phyloP scores from a whole-genome alignment of 2,113 vertebrate species.

The Megaceryle maxima region DNA sequence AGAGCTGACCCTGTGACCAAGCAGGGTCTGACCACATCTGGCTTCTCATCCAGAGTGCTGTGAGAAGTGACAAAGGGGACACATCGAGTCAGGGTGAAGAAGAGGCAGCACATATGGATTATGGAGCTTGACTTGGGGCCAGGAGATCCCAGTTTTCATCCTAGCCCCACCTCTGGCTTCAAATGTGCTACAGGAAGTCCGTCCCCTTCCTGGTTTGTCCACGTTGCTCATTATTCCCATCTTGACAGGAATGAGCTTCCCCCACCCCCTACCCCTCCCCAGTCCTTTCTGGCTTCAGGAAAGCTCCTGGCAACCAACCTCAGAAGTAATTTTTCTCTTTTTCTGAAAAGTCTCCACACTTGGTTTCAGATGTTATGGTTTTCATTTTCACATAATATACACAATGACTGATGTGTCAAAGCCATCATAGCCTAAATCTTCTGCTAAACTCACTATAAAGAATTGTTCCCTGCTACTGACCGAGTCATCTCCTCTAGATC shows the following conservation, averaged over 20 bases:
- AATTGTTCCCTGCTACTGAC: slow-evolving; percentile 39
- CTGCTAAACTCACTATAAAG: slow-evolving; percentile 11
- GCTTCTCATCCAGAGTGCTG: neutral
- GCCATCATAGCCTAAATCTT: neutral
- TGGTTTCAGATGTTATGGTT: slow-evolving; percentile 33
- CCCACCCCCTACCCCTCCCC: neutral
- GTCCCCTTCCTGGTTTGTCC: neutral
- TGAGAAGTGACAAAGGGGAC: neutral
- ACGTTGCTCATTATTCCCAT: neutral
- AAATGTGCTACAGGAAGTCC: neutral
- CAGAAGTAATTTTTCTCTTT: neutral
- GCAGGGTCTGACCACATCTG: fast-evolving
- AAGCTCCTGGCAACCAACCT: neutral
- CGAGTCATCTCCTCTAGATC: slow-evolving; percentile 49
- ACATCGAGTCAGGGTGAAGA: neutral
- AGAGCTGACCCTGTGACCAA: neutral
- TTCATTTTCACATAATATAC: slow-evolving; percentile 32
- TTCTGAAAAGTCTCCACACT: slow-evolving; percentile 12
- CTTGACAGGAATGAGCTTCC: neutral
- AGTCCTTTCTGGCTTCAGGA: neutral
- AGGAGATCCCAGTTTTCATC: neutral
- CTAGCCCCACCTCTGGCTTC: neutral
- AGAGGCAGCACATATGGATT: neutral
- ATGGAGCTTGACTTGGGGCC: neutral
- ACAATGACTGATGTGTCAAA: slow-evolving; percentile 9